Evolutionary conservation across 2,797 vertebrate genomes (phyloP), one percentile per base, ranked within the genome.

Genomic region (Lophotriccus pileatus): DNA sequence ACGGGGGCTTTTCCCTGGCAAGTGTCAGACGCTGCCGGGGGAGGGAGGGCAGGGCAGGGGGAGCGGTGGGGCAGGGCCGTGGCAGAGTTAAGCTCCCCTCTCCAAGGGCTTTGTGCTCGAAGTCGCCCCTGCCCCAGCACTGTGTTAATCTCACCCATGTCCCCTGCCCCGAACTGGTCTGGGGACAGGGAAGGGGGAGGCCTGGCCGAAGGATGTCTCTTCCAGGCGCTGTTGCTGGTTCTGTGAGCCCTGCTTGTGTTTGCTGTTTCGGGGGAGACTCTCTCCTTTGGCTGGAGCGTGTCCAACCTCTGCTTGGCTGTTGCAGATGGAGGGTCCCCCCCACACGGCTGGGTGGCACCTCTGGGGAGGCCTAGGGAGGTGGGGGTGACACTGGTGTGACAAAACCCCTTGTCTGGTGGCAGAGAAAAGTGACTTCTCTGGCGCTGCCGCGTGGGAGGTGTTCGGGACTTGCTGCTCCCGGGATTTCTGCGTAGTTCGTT

Each of bases 201-300:
- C 56, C 83, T 19, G 78, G 4, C 7, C 14, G 39, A 15, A 30
- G 37, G 73, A 30, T 50, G 52, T 20, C 23, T 10, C 63, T 53
- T 46, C 1, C 5, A 25, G 14, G 27, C 5, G 0, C 34, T 22
- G 0, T 1, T 22, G 46, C 43, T 21, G 55, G 50, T 30, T 1
- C 2, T 36, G 47, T 10, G 11, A 43, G 34, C 36, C 63, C 12
- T 36, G 34, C 41, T 2, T 10, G 25, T 8, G 14, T 18, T n/a
- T 27, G 36, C 28, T 18, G n/a, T 3, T 28, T 13, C 0, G 10
- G 23, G 68, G 55, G 17, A 27, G 14, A 24, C 12, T 52, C 30
- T 56, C 15, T 21, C 39, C 18, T 20, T 39, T 0, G 9, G 22
- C 22, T 6, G 50, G 30, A 25, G 28, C 12, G 43, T 1, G 0